Evolutionary conservation across 2,113 vertebrate species (phyloP), one percentile per base, ranked within the genome.

Genomic region (Protomyctophum bolini): DNA sequence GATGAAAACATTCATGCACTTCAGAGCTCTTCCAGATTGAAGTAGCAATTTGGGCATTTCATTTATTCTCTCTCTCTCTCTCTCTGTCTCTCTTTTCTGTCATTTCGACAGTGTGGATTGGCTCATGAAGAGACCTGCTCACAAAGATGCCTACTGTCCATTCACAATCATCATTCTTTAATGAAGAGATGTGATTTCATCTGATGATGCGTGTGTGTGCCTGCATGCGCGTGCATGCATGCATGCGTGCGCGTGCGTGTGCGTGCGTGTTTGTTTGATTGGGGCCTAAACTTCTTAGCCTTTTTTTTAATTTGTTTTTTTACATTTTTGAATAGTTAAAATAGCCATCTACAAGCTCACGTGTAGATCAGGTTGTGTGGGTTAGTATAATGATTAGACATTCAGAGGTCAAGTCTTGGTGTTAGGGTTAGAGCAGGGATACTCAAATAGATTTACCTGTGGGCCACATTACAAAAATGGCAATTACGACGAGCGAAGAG

Each of bases 31-130:
- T 88, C 74, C 76, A 84, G 84, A 80, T 72, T 90, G 89, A 91
- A 93, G 87, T 86, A 90, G 89, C 84, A 86, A 92, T 91, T 92
- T 91, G 73, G 82, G 82, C 77, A 78, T 89, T 89, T 88, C 74
- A 69, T 83, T 84, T 86, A 21, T 77, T 67, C 48, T 45, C 70
- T 76, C 33, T 41, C 33, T 41, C 33, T 41, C 33, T 41, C 33
- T 41, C 33, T 41, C 33, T 41, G 3, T 41, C 33, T 41, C 33
- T 41, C 33, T 41, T 6, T 41, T 41, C 74, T 87, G 86, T 84
- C 67, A 80, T 73, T 9, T 69, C 79, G 69, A 66, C 73, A 80
- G 75, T 83, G 73, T 70, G 74, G 59, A 83, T 79, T 58, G 76
- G 81, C 80, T 84, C 57, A 77, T 68, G 79, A 83, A 79, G 77